Percentiles rank a stretch among this genome's conserved stretches.
Conservation (phyloP, 37 sponge, comb jelly and placozoan species). For the Beroe forskalii region DNA sequence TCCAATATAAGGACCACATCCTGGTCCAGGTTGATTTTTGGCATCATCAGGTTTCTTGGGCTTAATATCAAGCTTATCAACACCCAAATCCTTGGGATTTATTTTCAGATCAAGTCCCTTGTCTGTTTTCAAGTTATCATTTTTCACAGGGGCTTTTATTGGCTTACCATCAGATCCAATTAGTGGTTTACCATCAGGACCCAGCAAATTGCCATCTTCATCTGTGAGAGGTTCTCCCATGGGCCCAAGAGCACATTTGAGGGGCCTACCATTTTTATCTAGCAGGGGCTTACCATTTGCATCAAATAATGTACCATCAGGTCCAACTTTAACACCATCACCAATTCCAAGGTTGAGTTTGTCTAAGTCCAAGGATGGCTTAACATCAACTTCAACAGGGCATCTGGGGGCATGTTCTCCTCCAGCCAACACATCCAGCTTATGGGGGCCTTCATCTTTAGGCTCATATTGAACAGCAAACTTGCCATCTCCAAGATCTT, state of each 20-base stretch:
- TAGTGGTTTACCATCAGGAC: conserved; percentile 55
- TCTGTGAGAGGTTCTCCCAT: conserved; percentile 35
- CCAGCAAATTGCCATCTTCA: conserved; percentile 43
- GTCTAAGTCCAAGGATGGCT: conserved; percentile 56
- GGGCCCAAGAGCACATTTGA: conserved; percentile 65
- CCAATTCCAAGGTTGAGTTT: conserved; percentile 17
- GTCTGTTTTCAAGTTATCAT: background rate
- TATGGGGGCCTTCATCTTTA: conserved; percentile 63
- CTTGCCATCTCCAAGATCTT: conserved; percentile 60
- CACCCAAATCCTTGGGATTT: conserved; percentile 55
- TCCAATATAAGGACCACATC: conserved; percentile 45
- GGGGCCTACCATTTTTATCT: conserved; percentile 15
- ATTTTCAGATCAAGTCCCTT: conserved; percentile 61
- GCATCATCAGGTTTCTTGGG: conserved; percentile 15
- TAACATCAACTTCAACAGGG: conserved; percentile 55
- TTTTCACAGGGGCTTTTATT: background rate
- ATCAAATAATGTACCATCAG: conserved; percentile 37
- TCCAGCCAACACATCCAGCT: conserved; percentile 55
- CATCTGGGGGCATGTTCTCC: conserved; percentile 58
- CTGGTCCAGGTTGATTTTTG: conserved; percentile 12
- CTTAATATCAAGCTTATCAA: conserved; percentile 54
- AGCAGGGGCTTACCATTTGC: conserved; percentile 27
- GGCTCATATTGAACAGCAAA: conserved; percentile 55
- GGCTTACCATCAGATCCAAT: conserved; percentile 63
- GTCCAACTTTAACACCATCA: conserved; percentile 40